Conservation (phyloP, 2,113 vertebrate species). For the Dascyllus trimaculatus region DNA sequence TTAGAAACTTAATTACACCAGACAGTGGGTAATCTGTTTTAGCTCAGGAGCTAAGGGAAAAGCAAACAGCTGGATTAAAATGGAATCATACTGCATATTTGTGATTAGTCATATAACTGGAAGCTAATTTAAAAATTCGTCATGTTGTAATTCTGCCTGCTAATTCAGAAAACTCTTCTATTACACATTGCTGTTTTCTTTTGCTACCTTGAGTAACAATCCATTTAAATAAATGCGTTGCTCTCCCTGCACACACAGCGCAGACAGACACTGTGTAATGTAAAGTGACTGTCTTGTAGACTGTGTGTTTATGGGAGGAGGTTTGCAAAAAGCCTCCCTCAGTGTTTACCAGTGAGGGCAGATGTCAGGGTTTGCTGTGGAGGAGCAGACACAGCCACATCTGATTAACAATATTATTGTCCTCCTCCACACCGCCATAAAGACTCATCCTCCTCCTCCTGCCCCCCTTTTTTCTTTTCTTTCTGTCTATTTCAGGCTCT, state of each 20-base stretch:
- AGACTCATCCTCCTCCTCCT: constrained; percentile 32
- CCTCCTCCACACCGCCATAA: constrained; percentile 72
- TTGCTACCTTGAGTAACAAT: constrained; percentile 18
- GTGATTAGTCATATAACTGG: constrained; percentile 39
- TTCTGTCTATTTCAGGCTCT: constrained; percentile 65
- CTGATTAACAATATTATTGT: constrained; percentile 86
- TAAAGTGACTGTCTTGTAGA: constrained; percentile 29
- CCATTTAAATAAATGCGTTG: constrained; percentile 45
- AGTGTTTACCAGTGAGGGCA: constrained; percentile 72
- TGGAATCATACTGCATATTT: constrained; percentile 5
- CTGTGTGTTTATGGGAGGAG: constrained; percentile 56
- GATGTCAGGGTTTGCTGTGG: constrained; percentile 77
- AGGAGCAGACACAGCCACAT: constrained; percentile 84
- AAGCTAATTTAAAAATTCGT: constrained; percentile 45
- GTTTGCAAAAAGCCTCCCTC: constrained; percentile 71
- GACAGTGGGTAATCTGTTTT: constrained; percentile 36
- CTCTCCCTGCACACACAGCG: constrained; percentile 19
- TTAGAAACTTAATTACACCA: constrained; percentile 32
- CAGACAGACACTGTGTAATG: constrained; percentile 44
- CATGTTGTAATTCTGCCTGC: constrained; percentile 15
- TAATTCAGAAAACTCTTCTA: constrained; percentile 5
- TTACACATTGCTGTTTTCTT: constrained; percentile 5
- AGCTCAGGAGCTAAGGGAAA: constrained; percentile 52
- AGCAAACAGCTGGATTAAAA: constrained; percentile 45
- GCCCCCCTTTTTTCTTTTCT: constrained; percentile 26